phyloP scores from a whole-genome alignment of 1,140 invertebrate species.

The Chironomus tepperi region DNA sequence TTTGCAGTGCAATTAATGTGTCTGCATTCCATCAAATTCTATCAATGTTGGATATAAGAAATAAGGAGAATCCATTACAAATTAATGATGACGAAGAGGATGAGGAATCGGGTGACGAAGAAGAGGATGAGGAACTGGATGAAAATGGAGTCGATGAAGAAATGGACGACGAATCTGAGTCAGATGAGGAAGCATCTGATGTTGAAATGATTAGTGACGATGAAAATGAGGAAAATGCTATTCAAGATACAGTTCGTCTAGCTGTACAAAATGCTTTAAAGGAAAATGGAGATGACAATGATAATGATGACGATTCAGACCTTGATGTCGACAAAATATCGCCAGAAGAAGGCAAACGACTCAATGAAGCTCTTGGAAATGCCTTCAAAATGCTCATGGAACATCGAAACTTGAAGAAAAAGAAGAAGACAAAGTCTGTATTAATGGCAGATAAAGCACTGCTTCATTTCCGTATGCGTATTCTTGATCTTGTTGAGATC shows the following conservation, averaged over 20 bases:
- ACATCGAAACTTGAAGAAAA: constrained; percentile 40
- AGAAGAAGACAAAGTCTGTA: constrained; percentile 52
- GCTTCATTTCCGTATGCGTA: constrained; percentile 59
- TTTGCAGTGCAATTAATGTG: constrained; percentile 58
- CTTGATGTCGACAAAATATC: constrained; percentile 65
- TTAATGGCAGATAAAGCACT: constrained; percentile 53
- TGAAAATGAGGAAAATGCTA: constrained; percentile 48
- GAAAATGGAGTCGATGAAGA: constrained; percentile 4
- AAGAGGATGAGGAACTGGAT: constrained; percentile 32
- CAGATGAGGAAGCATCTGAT: constrained; percentile 31
- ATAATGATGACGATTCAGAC: constrained; percentile 50
- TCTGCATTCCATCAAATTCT: constrained; percentile 61
- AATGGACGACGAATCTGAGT: constrained; percentile 34
- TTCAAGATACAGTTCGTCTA: constrained; percentile 53
- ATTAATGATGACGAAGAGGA: constrained; percentile 42
- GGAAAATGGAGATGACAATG: constrained; percentile 35
- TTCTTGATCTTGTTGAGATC: constrained; percentile 59
- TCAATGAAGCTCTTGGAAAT: constrained; percentile 58
- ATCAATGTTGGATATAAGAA: constrained; percentile 58
- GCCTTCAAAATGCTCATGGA: constrained; percentile 59
- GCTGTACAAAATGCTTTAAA: constrained; percentile 56
- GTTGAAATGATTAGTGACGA: constrained; percentile 38
- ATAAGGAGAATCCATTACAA: constrained; percentile 49
- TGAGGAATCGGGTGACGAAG: constrained; percentile 37
- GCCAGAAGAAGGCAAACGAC: constrained; percentile 62